Evolutionary conservation across 2,888 invertebrate genomes (phyloP).

Genomic region (Apamea epomidion): DNA sequence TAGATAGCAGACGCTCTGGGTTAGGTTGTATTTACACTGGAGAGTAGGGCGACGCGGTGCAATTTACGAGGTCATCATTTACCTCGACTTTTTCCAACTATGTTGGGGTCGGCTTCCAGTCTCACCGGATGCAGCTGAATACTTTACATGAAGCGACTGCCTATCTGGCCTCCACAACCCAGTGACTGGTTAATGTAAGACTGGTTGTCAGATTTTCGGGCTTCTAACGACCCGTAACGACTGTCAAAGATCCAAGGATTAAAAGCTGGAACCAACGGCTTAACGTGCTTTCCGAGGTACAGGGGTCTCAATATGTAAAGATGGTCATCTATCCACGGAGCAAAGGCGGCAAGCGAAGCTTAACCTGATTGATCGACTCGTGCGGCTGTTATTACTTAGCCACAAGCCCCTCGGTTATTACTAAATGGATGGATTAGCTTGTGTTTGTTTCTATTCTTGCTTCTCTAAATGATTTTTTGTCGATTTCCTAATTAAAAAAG

Average conservation of each 20-base stretch:
- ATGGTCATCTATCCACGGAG: no score
- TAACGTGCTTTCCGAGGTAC: not conserved
- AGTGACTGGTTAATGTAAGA: not conserved
- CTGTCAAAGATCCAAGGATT: not conserved
- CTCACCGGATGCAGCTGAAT: not conserved
- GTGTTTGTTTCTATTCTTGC: not conserved
- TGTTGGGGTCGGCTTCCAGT: not conserved
- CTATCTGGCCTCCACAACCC: not conserved
- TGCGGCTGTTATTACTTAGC: no score
- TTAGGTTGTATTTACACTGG: constrained; percentile 30
- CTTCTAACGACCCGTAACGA: not conserved
- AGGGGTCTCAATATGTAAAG: no score
- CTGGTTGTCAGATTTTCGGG: not conserved
- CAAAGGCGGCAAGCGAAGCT: no score
- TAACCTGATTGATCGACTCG: no score
- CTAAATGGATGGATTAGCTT: no score
- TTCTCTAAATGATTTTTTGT: not conserved
- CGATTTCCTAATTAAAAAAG: not conserved
- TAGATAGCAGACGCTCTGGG: constrained; percentile 24
- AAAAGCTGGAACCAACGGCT: not conserved
- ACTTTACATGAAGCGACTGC: not conserved
- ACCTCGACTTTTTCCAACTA: not conserved
- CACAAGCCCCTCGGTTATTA: no score
- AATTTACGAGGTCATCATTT: not conserved
- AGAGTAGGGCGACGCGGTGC: not conserved